phyloP scores from a whole-genome alignment of 2,797 vertebrate species.

The Steatocranus sp. region DNA sequence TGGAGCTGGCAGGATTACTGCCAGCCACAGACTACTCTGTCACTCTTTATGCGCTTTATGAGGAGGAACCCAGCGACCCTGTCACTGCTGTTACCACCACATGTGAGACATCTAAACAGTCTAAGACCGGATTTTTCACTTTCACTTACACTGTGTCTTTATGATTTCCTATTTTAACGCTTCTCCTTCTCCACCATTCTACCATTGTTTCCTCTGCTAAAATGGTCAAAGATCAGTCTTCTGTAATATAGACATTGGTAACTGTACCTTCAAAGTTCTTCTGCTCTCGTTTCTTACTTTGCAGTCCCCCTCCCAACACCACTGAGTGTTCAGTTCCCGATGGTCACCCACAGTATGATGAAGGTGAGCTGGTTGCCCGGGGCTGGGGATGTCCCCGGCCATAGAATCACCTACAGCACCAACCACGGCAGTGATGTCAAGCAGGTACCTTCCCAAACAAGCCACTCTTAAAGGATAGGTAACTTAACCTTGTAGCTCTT shows the following conservation, averaged over 20 bases:
- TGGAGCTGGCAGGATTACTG: constrained; percentile 77
- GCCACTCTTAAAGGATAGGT: background rate
- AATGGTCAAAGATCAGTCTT: background rate
- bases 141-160: background rate
- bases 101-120: constrained; percentile 63
- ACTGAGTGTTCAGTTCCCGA: constrained; percentile 77
- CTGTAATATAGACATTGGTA: background rate
- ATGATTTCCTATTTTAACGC: background rate
- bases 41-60: constrained; percentile 83
- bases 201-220: background rate
- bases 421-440: constrained; percentile 81
- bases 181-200: background rate
- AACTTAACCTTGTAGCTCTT: background rate
- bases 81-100: constrained; percentile 82
- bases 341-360: constrained; percentile 82
- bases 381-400: constrained; percentile 59
- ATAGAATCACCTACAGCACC: constrained; percentile 81
- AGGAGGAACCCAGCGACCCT: constrained; percentile 88
- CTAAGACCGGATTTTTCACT: background rate
- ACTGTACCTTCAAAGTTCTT: background rate
- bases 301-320: constrained; percentile 77
- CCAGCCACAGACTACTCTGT: constrained; percentile 84
- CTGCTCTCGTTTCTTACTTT: background rate
- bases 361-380: constrained; percentile 82
- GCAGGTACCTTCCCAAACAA: constrained; percentile 69